Evolutionary conservation across 2,113 vertebrate genomes (phyloP), one percentile per base, ranked within the genome.

Genomic region (Tauraco erythrolophus): DNA sequence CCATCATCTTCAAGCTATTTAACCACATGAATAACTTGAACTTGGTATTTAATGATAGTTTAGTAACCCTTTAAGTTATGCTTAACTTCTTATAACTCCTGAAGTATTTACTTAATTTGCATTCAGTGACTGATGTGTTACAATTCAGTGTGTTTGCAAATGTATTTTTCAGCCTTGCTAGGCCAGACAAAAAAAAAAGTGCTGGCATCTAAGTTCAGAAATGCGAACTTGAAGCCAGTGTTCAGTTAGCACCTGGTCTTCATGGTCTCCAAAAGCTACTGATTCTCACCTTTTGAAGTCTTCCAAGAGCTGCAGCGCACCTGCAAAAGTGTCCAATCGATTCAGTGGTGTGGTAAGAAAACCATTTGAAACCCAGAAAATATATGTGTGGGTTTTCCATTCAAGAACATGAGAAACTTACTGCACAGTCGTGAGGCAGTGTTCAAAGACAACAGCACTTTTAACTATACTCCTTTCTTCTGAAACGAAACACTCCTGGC

Each of bases 381-480:
- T 45, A 24, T 0, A 1, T 30, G 11, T 9, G 2, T 7, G 3
- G 11, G 10, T 0, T 13, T n/a, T 88, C 16, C 11, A 41, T 65
- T 88, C 88, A 57, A 91, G 60, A 88, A 37, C 14, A 46, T 16
- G 14, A 84, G 66, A 69, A 28, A n/a, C 15, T 61, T 79, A 4
- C 17, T 78, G 31, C 23, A 62, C 22, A 62, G 28, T 82, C n/a
- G 60, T 24, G 64, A 51, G n/a, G 11, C 7, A 51, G 14, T 28
- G 17, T 62, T 71, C 30, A 81, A 61, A 65, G 76, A 14, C 27
- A 87, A 18, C 7, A n/a, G 16, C 30, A 58, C 9, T 82, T 88
- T 56, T 45, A 61, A 45, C 33, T 75, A 24, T 6, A 19, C 11
- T 61, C 4, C 4, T 46, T 66, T 62, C 31, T 46, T n/a, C n/a